Base-by-base conservation (phyloP, 2,888 invertebrate species). In the Rugalucina vietnamica region DNA sequence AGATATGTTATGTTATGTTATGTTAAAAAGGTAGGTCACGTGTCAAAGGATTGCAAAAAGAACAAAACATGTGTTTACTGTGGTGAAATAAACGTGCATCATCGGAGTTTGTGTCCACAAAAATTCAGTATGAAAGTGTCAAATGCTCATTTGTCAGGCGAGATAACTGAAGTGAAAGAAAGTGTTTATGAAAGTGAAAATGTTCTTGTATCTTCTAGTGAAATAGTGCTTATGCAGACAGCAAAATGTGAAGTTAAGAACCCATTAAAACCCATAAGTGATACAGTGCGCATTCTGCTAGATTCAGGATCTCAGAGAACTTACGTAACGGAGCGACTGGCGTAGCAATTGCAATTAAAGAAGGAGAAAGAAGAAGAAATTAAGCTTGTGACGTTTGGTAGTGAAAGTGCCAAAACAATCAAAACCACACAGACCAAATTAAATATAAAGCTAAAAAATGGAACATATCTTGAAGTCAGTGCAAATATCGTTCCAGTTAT, bases 301-400 rank as follows among this genome's bases (percentile, higher is more conserved):
- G 77, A 81, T 36, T 81, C 72, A 14, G 77, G 81, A 5, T 83
- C 79, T 29, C 83, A 76, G 8, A 36, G 83, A 34, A 79, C 69
- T 29, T 76, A 79, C 36, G 50, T 79, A 27, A 60, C 57, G 21
- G 24, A 77, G 39, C 36, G n/a, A 29, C 36, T 77, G n/a, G 81
- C 76, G 14, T 21, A 36, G 21, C 27, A 10, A 2, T 27, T 73
- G n/a, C 2, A 32, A 8, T 37, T 81, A 27, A 36, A 73, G 34
- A 27, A 18, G 21, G 69, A 54, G 24, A 36, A 18, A n/a, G 32
- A 54, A 75, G 36, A 75, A 37, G 50, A 36, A 75, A 54, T 50
- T 4, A 12, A 50, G 8, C n/a, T 75, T 57, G 60, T 36, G 1
- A 75, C 75, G n/a, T 75, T 75, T 60, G 75, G 75, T 1, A 36